Base-by-base conservation (phyloP, 2,797 vertebrate species). In the Hipposideros larvatus region DNA sequence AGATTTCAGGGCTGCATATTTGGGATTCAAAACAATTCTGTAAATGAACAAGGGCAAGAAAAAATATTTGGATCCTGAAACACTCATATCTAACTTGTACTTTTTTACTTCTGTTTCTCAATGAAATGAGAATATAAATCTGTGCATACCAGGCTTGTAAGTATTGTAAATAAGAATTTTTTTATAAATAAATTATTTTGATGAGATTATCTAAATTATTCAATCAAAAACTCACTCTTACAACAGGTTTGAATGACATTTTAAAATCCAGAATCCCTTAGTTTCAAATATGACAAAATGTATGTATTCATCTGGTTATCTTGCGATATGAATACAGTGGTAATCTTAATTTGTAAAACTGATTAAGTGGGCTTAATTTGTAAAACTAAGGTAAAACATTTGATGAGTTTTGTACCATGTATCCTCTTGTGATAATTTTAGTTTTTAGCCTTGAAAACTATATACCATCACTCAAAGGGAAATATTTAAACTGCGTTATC, bases 401-500 rank as follows among this genome's bases (percentile, higher is more conserved):
- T 0, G 3, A 86, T 22, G 4, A 87, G 75, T 88, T 73, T 70
- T 73, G 26, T 66, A 24, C 31, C 22, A 19, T 84, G 41, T 71
- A 59, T 94, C 37, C 10, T 84, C 66, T 41, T 83, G 24, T 75
- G 41, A 79, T 75, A 46, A 48, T 55, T 96, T 96, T 46, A 91
- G 37, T 70, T 55, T 96, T 96, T 51, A 93, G 43, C 65, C 18
- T 87, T 93, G 41, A 83, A 83, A 89, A 94, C 78, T 51, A 55
- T 24, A 68, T 75, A 22, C 21, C 4, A 0, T 87, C 53, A 21
- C 34, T 79, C 48, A 82, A 91, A 63, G 5, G 43, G 34, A 90
- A 90, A 68, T 57, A 71, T 19, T 79, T 28, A 90, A 87, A 26
- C 0, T 31, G 11, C 41, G 70, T 86, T 48, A 71, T 68, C 31